phyloP scores from a whole-genome alignment of 2,797 vertebrate species.

The Okamejei kenojei region DNA sequence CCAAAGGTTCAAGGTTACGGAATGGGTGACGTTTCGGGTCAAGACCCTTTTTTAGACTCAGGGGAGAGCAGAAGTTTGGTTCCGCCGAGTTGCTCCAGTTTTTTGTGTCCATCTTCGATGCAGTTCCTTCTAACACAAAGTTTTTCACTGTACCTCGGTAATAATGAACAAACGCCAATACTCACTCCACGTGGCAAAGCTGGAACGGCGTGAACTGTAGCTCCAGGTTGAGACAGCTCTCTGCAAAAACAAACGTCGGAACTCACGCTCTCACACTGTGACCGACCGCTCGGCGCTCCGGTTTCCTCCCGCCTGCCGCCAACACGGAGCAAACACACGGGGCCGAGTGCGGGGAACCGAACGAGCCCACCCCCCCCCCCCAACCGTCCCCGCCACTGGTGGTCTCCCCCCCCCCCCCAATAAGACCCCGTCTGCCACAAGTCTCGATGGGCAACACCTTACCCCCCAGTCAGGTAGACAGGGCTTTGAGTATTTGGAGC shows the following conservation, averaged over 20 bases:
- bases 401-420: background rate
- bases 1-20: too few relatives aligned
- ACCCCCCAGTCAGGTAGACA: background rate
- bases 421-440: background rate
- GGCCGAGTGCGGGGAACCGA: background rate
- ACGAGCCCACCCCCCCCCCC: background rate
- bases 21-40: too few relatives aligned
- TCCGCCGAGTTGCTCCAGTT: too few relatives aligned
- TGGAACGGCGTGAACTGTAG: conserved; percentile 87
- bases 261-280: background rate
- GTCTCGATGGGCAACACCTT: background rate
- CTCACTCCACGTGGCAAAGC: conserved; percentile 82
- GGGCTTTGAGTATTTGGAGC: background rate
- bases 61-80: too few relatives aligned
- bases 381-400: background rate
- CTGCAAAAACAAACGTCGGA: conserved; percentile 51
- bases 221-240: conserved; percentile 87
- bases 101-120: too few relatives aligned
- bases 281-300: too few relatives aligned
- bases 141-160: too few relatives aligned
- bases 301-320: too few relatives aligned
- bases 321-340: background rate
- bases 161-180: conserved; percentile 18
- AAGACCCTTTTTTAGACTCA: too few relatives aligned
- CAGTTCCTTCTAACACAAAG: too few relatives aligned